Evolutionary conservation across 2,888 invertebrate species (phyloP), one percentile per base, ranked within the genome.

Genomic region (Lymantria dispar): DNA sequence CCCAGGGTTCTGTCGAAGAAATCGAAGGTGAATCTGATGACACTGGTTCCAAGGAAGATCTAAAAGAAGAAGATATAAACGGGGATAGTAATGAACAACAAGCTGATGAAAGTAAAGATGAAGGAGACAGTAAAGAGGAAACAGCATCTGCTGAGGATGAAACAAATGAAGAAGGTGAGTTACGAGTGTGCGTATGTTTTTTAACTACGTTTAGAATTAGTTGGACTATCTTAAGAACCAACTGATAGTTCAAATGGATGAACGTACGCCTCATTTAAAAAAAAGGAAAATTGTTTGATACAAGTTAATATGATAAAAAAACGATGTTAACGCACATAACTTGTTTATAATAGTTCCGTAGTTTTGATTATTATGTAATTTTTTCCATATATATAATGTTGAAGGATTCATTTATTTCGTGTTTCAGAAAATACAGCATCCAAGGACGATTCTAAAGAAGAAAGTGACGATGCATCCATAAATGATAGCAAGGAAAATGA

Each of bases 1-100:
- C 87, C 62, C 85, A 88, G 73, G 80, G 81, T 54, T 87, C 92
- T 62, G 84, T 88, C 48, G 93, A 92, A 72, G 87, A 85, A 58
- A 68, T 89, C 64, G 77, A 77, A 69, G 73, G 72, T 62, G 78
- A 70, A 51, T 74, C 75, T 57, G 83, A 72, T 48, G 76, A 80
- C 44, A 77, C 80, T 62, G 84, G 87, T 52, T 85, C 87, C 45
- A 84, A 80, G 58, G 89, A 89, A 72, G 78, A 82, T 42, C 50
- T 55, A 30, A 65, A 72, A 30, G 58, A 51, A 51, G 76, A 70
- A 52, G 75, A 71, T 48, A 76, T 75, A 43, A 78, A 78, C 51
- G 79, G 73, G 51, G 78, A 83, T 51, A 88, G 85, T 60, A 78
- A 72, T 38, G 88, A 86, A 70, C 68, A 80, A 58, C 61, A 66